Evolutionary conservation across 2,797 vertebrate species (phyloP).

Genomic region (Poeciliopsis turneri): DNA sequence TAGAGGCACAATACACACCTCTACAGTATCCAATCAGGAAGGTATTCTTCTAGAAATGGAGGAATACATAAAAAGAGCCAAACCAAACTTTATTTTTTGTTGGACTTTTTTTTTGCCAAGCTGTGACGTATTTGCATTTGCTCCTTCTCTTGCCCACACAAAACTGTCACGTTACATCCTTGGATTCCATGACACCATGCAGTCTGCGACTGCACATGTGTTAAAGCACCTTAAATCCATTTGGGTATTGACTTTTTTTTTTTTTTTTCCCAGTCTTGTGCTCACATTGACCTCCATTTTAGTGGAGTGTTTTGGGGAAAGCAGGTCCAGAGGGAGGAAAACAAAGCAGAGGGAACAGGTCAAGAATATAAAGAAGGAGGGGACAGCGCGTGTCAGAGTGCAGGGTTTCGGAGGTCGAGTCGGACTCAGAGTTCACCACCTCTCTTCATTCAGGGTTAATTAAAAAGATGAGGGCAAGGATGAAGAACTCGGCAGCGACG

Average conservation of each 20-base stretch:
- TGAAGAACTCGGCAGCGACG: constrained; percentile 7
- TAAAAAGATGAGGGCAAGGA: constrained; percentile 33
- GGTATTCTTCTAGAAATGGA: background rate
- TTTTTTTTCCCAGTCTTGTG: background rate
- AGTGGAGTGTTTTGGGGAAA: constrained; percentile 8
- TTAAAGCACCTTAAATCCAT: background rate
- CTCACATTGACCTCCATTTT: constrained; percentile 41
- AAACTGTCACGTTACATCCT: constrained; percentile 36
- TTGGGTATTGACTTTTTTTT: constrained; percentile 5
- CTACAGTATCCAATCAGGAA: background rate
- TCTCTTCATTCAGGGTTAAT: constrained; percentile 37
- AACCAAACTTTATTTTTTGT: background rate
- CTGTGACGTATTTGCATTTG: constrained; percentile 24
- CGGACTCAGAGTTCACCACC: constrained; percentile 30
- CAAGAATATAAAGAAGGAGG: constrained; percentile 15
- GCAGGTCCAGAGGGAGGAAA: constrained; percentile 10
- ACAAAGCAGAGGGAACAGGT: background rate
- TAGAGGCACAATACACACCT: background rate
- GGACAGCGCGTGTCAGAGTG: background rate
- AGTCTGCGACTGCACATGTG: constrained; percentile 14
- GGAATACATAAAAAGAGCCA: background rate
- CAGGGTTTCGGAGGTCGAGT: background rate
- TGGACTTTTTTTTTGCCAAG: constrained; percentile 7
- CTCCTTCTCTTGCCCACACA: constrained; percentile 44
- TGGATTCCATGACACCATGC: constrained; percentile 40